phyloP scores from a whole-genome alignment of 1,140 invertebrate species.

The Zaprionus kolodkinae region DNA sequence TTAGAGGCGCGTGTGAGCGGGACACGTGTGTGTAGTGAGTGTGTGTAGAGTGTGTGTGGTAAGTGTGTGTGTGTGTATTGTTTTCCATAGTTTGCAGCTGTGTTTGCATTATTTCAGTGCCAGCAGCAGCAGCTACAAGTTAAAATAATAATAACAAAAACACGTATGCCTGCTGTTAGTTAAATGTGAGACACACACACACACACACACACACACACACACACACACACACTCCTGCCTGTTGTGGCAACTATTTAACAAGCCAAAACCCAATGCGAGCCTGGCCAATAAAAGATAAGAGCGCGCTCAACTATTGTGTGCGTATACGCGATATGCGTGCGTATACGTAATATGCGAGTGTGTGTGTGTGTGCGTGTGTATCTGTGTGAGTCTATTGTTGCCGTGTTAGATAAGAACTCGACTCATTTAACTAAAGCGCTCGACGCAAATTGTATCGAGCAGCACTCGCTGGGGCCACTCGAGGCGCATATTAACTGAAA shows the following conservation, averaged over 20 bases:
- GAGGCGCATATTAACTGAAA: conserved; percentile 77
- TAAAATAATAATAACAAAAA: conserved; percentile 29
- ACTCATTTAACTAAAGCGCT: conserved; percentile 71
- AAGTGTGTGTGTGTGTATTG: conserved; percentile 34
- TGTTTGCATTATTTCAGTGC: conserved; percentile 58
- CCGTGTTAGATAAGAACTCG: conserved; percentile 59
- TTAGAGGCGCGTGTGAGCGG: conserved; percentile 54
- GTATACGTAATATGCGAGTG: conserved; percentile 28
- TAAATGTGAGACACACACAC: conserved; percentile 26
- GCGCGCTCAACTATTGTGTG: conserved; percentile 47
- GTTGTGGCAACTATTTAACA: conserved; percentile 37
- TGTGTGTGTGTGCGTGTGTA: not conserved
- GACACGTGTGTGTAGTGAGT: not conserved
- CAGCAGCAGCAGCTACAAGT: conserved; percentile 24
- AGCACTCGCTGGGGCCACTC: conserved; percentile 27
- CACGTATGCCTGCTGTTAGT: conserved; percentile 28
- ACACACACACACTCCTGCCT: conserved; percentile 16
- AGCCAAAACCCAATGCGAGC: conserved; percentile 65
- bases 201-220: conserved; percentile 16
- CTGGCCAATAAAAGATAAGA: conserved; percentile 79
- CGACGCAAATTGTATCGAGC: conserved; percentile 71
- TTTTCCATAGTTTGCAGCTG: conserved; percentile 75
- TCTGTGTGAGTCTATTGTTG: conserved; percentile 51
- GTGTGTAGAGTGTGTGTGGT: conserved; percentile 14
- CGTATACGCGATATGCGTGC: conserved; percentile 34